Percentiles rank a stretch among this genome's conserved stretches.
Evolutionary conservation across 2,888 invertebrate genomes (phyloP).

Genomic region (Hyposoter dolosus): DNA sequence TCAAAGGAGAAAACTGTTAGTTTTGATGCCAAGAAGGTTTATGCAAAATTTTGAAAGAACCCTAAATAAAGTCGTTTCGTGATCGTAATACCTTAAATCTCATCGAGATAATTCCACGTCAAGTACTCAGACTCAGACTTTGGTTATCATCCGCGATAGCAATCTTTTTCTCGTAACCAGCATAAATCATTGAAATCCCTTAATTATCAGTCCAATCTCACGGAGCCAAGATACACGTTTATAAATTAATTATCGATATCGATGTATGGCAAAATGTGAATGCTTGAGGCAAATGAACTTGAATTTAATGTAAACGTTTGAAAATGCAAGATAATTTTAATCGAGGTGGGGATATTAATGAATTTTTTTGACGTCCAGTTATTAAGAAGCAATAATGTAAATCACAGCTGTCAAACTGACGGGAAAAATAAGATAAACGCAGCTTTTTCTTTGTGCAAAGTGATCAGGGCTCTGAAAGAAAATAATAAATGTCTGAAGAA

Average conservation of each 20-base stretch:
- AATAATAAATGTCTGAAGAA: not conserved
- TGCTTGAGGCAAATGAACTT: not conserved
- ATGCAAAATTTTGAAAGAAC: no score
- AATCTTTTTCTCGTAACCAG: not conserved
- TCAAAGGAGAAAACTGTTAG: no score
- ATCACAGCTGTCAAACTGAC: not conserved
- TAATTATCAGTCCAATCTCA: not conserved
- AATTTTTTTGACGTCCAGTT: not conserved
- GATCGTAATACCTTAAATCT: not conserved
- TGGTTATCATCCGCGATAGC: not conserved
- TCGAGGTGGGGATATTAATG: not conserved
- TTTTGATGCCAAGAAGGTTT: no score
- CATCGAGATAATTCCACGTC: not conserved
- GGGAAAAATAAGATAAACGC: not conserved
- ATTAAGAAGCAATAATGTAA: not conserved
- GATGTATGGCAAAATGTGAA: not conserved
- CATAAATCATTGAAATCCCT: not conserved
- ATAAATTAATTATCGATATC: not conserved
- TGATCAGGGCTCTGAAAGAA: not conserved
- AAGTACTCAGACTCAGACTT: conserved; percentile 2
- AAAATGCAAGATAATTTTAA: not conserved
- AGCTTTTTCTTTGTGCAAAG: not conserved
- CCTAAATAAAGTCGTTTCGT: no score
- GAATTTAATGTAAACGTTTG: not conserved
- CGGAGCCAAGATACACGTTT: not conserved